Conservation (phyloP, 2,113 vertebrate genomes). For the Callocephalon fimbriatum region DNA sequence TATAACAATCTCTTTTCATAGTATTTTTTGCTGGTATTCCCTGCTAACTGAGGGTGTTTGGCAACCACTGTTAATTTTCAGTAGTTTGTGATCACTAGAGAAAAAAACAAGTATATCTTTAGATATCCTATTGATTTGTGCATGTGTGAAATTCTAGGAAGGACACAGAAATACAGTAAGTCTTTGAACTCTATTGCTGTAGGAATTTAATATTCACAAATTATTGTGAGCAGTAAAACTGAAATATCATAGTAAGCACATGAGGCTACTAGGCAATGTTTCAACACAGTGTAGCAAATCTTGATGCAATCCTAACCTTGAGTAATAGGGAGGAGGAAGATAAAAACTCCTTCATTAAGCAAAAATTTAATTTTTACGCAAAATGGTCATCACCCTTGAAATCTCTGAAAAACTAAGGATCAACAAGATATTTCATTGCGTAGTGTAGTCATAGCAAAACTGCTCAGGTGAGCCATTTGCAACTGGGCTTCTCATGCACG, state of each 20-base stretch:
- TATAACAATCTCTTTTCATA: background rate
- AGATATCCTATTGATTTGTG: background rate
- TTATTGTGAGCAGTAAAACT: background rate
- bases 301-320: background rate
- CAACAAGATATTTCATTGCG: background rate
- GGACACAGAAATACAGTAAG: background rate
- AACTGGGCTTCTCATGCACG: fast-evolving
- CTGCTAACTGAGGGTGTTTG: background rate
- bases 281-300: background rate
- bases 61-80: background rate
- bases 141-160: background rate
- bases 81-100: background rate
- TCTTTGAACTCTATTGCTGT: background rate
- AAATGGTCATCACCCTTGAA: background rate
- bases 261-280: background rate
- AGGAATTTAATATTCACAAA: background rate
- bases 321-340: background rate
- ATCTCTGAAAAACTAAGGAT: background rate
- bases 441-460: background rate
- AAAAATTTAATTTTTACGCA: background rate
- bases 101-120: background rate
- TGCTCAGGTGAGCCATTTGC: background rate
- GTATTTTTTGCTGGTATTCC: background rate
- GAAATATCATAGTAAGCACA: background rate
- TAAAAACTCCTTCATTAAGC: background rate